Base-by-base conservation (phyloP, 2,888 invertebrate genomes). In the Macrophya annulata region DNA sequence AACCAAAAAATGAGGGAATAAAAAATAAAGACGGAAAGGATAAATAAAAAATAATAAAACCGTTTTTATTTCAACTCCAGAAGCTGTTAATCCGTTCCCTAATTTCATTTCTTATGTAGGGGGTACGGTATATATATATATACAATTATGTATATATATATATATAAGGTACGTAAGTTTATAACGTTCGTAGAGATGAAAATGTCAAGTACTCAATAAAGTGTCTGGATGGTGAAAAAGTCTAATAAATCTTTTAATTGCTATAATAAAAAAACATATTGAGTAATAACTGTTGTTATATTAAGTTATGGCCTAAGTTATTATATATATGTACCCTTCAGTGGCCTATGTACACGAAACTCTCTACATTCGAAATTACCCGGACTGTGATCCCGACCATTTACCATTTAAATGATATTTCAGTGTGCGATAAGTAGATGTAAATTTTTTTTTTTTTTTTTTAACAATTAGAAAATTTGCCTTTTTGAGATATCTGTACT, bases 261-360 rank as follows among this genome's bases (percentile, higher is more conserved):
- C 25, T 45, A 74, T 4, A 21, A 21, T 45, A 45, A 25, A 74
- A 74, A 74, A 1, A 5, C 45, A 15, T 45, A 48, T 74, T 21
- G 45, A 45, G 74, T 48, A 74, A 74, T 74, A 74, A 45, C 43
- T 74, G 15, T 43, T 48, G 4, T 74, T 74, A 25, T 74, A 37
- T 68, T 74, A 43, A 74, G n/a, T 74, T 45, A 45, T 15, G 5
- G 40, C 37, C n/a, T 10, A 25, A 62, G n/a, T 62, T 62, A 62
- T 62, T 25, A 6, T 4, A 51, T 4, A 51, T 55, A 8, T 62
- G 10, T 9, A 10, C 62, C 21, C 9, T n/a, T 62, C 10, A 62
- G n/a, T 51, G 6, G n/a, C 51, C 21, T 10, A 10, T 2, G 31
- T 31, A 31, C 31, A 31, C 31, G 31, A 31, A 3, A n/a, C n/a